phyloP scores from a whole-genome alignment of 1,140 invertebrate genomes.

The Drosophila murphyi region DNA sequence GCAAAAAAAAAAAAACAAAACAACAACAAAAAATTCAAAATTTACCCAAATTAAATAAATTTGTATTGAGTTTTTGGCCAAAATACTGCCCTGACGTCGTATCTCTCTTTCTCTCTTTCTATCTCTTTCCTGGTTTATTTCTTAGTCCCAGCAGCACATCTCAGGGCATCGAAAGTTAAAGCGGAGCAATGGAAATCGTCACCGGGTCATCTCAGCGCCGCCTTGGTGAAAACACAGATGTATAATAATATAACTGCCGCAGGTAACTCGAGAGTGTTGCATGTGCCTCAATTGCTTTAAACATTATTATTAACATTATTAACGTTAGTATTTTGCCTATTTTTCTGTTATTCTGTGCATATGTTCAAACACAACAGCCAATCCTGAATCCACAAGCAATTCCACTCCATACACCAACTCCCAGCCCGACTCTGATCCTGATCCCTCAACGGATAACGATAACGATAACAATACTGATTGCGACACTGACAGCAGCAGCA shows the following conservation, averaged over 20 bases:
- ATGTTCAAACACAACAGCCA: slow-evolving; percentile 75
- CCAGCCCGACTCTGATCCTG: slow-evolving; percentile 9
- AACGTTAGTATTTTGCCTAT: slow-evolving; percentile 80
- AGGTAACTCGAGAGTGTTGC: slow-evolving; percentile 58
- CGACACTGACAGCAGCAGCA: slow-evolving; percentile 54
- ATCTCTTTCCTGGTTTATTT: slow-evolving; percentile 5
- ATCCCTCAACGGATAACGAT: slow-evolving; percentile 20
- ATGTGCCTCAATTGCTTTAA: slow-evolving; percentile 7
- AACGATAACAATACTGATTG: slow-evolving; percentile 30
- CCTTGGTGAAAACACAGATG: slow-evolving; percentile 32
- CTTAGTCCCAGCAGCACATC: slow-evolving; percentile 7
- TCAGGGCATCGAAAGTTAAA: neutral
- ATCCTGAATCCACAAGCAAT: slow-evolving; percentile 34
- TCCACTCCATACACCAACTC: slow-evolving; percentile 15
- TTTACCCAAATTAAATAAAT: slow-evolving; percentile 9
- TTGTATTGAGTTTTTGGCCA: slow-evolving; percentile 43
- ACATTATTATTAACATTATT: slow-evolving; percentile 60
- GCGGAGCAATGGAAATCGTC: slow-evolving; percentile 52
- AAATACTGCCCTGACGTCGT: slow-evolving; percentile 48
- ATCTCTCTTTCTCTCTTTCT: slow-evolving; percentile 48
- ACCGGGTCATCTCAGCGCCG: slow-evolving; percentile 57
- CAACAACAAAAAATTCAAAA: slow-evolving; percentile 29
- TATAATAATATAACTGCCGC: slow-evolving; percentile 59
- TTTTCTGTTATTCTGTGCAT: slow-evolving; percentile 82
- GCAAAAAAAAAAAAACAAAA: neutral